Conservation (phyloP, 2,797 vertebrate species). For the Picus viridis region DNA sequence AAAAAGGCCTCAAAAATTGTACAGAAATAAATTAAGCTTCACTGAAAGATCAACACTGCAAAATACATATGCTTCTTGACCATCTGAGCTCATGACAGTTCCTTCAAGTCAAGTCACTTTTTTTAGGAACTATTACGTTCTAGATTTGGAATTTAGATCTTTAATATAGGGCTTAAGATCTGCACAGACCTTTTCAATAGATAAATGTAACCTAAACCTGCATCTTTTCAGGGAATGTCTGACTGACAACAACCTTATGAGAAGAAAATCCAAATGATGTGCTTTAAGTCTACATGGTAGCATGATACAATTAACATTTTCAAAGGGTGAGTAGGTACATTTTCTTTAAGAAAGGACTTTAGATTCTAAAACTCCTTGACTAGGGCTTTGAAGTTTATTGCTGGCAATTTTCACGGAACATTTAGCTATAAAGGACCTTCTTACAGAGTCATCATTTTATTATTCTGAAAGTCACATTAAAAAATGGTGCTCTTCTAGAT, state of each 20-base stretch:
- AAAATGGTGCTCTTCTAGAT: neutral
- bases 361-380: neutral
- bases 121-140: neutral
- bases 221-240: neutral
- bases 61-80: neutral
- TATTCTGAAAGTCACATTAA: conserved; percentile 5
- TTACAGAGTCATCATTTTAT: neutral
- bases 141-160: neutral
- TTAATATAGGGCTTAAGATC: conserved; percentile 11
- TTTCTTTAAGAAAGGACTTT: conserved; percentile 4
- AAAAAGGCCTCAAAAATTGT: neutral
- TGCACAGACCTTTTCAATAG: conserved; percentile 14
- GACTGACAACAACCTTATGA: neutral
- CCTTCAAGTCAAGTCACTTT: neutral
- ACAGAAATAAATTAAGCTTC: neutral
- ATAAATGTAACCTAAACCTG: neutral
- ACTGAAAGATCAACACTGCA: neutral
- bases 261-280: neutral
- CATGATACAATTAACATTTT: neutral
- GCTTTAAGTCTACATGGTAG: neutral
- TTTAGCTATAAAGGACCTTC: conserved; percentile 28
- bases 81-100: neutral
- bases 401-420: conserved; percentile 30
- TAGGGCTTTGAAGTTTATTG: conserved; percentile 7
- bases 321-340: neutral